A percentile compares a stretch with the other conserved stretches of the same genome.
These are phyloP conservation scores for Priocnemis perturbator DNA, from an alignment of 2,888 invertebrate species.

Conservation along the genomic window DNA sequence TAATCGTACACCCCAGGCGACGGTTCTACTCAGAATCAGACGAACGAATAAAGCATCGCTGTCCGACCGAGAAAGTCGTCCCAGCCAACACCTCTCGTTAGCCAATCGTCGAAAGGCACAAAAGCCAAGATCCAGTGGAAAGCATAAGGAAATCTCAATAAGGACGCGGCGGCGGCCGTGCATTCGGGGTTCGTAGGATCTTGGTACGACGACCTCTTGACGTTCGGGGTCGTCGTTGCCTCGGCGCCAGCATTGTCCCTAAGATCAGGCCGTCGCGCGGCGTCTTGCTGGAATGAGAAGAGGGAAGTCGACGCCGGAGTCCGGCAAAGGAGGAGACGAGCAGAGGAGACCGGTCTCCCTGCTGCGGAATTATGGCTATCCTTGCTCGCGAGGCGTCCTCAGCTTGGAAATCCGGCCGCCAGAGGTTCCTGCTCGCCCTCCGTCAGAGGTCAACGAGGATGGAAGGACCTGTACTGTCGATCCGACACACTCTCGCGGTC, in stretches of 20 bases:
- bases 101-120: no score
- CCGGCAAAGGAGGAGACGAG: slow-evolving; percentile 46
- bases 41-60: no score
- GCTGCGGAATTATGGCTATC: slow-evolving; percentile 39
- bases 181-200: slow-evolving; percentile 34
- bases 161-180: no score
- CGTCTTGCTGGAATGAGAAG: neutral
- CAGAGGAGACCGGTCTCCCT: slow-evolving; percentile 45
- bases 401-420: slow-evolving; percentile 46
- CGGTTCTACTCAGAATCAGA: no score
- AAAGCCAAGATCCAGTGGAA: no score
- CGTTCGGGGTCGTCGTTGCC: slow-evolving; percentile 32
- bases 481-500: slow-evolving; percentile 27
- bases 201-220: slow-evolving; percentile 37
- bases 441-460: slow-evolving; percentile 55
- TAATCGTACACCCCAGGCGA: no score
- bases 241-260: slow-evolving; percentile 54
- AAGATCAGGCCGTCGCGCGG: slow-evolving; percentile 31
- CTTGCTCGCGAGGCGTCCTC: slow-evolving; percentile 44
- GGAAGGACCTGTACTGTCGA: slow-evolving; percentile 43
- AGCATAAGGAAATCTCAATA: no score
- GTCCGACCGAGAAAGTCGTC: no score
- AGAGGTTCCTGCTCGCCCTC: slow-evolving; percentile 17
- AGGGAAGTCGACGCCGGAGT: slow-evolving; percentile 34
- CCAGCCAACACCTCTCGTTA: no score